Conservation (phyloP, 2,888 invertebrate genomes). For the Poecilus cupreus region DNA sequence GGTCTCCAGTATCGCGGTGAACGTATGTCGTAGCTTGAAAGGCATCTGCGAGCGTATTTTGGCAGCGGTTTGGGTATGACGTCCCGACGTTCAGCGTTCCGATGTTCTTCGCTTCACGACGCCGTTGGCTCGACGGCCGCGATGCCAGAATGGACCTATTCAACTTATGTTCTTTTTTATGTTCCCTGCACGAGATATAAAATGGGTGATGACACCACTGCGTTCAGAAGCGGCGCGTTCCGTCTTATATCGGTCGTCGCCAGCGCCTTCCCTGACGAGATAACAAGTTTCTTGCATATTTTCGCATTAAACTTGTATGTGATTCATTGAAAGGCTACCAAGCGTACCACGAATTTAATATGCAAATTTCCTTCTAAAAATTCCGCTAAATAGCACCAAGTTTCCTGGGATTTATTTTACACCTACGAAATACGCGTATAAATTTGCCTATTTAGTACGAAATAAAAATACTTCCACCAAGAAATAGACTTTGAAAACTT, state of each 20-base stretch:
- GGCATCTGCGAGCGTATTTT: background rate
- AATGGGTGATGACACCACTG: slow-evolving; percentile 27
- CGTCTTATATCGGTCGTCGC: background rate
- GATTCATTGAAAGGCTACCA: slow-evolving; percentile 41
- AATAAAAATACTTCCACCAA: no score
- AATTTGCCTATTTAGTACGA: no score
- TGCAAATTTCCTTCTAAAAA: slow-evolving; percentile 36
- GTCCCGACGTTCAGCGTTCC: slow-evolving; percentile 4
- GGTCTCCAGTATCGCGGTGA: no score
- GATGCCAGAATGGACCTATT: slow-evolving; percentile 49
- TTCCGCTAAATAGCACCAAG: slow-evolving; percentile 9
- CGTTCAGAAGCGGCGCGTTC: background rate
- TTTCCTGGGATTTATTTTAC: background rate
- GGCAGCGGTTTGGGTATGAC: slow-evolving; percentile 12
- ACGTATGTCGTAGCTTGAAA: slow-evolving; percentile 12
- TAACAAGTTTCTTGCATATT: slow-evolving; percentile 49
- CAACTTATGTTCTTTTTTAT: slow-evolving; percentile 47
- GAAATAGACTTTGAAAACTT: no score
- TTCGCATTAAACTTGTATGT: slow-evolving; percentile 43
- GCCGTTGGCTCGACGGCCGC: background rate
- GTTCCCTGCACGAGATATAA: slow-evolving; percentile 30
- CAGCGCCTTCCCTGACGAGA: slow-evolving; percentile 8
- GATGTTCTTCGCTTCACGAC: background rate
- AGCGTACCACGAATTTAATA: slow-evolving; percentile 32
- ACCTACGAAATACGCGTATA: no score